These are phyloP conservation scores for Pyrgilauda ruficollis DNA, from an alignment of 2,113 vertebrate genomes.

Conservation along the genomic window DNA sequence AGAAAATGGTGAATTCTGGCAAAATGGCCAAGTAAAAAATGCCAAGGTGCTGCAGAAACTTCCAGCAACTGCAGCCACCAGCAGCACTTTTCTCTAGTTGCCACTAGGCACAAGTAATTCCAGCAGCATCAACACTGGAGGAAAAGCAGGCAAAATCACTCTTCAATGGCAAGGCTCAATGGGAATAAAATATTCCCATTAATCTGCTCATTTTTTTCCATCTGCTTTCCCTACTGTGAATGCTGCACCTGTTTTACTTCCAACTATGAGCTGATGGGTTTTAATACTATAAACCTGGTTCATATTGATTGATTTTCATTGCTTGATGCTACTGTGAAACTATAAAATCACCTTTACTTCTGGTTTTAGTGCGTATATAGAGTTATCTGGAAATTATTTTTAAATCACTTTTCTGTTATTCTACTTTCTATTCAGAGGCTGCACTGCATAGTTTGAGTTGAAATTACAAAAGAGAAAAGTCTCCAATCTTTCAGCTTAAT, in stretches of 20 bases:
- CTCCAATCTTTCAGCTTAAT: neutral
- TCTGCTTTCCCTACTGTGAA: neutral
- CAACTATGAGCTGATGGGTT: neutral
- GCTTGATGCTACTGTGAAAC: conserved; percentile 2
- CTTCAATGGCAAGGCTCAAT: neutral
- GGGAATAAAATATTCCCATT: neutral
- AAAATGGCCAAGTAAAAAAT: neutral
- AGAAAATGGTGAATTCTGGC: neutral
- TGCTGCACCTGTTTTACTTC: neutral
- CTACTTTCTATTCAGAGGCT: neutral
- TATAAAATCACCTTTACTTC: conserved; percentile 22
- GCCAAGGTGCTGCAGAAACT: neutral
- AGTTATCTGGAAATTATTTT: conserved; percentile 20
- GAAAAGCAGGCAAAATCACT: neutral
- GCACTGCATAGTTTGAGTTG: neutral
- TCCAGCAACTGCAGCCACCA: neutral
- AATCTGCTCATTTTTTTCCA: neutral
- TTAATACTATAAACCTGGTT: conserved; percentile 4
- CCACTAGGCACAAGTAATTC: neutral
- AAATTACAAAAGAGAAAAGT: neutral
- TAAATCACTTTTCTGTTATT: neutral
- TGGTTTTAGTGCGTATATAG: conserved; percentile 5
- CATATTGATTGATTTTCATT: conserved; percentile 14
- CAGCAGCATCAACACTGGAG: neutral
- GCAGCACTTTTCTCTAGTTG: neutral